phyloP scores from a whole-genome alignment of 1,140 invertebrate species.

The Bombus waltoni region DNA sequence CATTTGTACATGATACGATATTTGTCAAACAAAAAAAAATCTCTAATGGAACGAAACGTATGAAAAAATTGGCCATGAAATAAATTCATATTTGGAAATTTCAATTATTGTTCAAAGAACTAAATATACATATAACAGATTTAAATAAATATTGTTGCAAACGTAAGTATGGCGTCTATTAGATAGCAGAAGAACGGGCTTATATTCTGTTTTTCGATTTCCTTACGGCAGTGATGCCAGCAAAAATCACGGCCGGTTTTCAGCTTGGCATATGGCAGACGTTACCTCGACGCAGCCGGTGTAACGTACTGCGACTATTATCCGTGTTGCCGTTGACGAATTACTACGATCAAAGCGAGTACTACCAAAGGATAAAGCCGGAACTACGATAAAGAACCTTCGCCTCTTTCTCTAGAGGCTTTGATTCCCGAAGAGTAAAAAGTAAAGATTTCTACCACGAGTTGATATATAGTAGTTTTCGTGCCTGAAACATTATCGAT shows the following conservation, averaged over 20 bases:
- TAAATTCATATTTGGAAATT: no score
- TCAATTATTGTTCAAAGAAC: no score
- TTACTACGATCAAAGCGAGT: conserved; percentile 16
- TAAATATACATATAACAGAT: no score
- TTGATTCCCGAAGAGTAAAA: not conserved
- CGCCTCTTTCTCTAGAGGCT: not conserved
- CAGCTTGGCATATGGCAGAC: conserved; percentile 71
- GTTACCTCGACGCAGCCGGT: conserved; percentile 66
- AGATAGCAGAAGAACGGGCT: not conserved
- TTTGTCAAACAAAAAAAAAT: no score
- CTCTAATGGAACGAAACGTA: no score
- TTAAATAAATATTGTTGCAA: no score
- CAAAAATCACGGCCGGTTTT: conserved; percentile 71
- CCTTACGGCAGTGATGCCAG: not conserved
- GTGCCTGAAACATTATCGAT: not conserved
- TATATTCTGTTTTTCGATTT: conserved; percentile 45
- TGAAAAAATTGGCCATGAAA: no score
- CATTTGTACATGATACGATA: not conserved
- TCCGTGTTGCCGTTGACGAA: conserved; percentile 52
- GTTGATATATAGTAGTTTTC: not conserved
- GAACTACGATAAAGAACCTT: conserved; percentile 17
- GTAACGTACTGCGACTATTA: conserved; percentile 52
- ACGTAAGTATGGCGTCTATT: not conserved
- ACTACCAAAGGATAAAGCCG: conserved; percentile 16
- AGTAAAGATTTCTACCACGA: not conserved